These are phyloP conservation scores for Anthoptus insignis DNA, from an alignment of 2,888 invertebrate species.

Conservation along the genomic window DNA sequence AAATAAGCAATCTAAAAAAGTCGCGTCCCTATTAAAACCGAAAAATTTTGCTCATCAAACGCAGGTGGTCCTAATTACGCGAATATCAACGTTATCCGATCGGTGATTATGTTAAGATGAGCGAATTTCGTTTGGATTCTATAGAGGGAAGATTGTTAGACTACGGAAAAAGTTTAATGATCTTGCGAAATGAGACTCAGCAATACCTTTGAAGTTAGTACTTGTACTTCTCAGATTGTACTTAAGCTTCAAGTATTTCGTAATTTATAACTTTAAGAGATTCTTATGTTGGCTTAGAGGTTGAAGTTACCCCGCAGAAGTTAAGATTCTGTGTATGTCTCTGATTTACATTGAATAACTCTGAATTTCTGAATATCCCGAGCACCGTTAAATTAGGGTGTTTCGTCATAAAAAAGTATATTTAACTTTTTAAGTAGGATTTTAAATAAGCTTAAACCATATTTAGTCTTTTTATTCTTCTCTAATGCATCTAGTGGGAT, in stretches of 20 bases:
- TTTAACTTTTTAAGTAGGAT: no score
- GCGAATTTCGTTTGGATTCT: conserved; percentile 63
- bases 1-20: no score
- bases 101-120: conserved; percentile 73
- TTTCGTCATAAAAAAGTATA: no score
- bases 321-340: background rate
- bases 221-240: conserved; percentile 44
- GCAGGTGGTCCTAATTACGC: conserved; percentile 63
- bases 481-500: no score
- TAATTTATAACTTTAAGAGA: conserved; percentile 13
- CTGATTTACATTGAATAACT: background rate
- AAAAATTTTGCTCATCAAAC: no score
- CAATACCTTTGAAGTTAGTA: conserved; percentile 53
- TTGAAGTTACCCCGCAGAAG: background rate
- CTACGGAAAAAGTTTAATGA: conserved; percentile 69
- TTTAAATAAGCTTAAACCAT: no score
- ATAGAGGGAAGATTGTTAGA: conserved; percentile 64
- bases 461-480: no score
- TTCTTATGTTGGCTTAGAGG: background rate
- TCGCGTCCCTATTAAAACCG: no score
- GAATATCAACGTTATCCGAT: conserved; percentile 68
- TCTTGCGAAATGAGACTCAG: conserved; percentile 54
- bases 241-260: conserved; percentile 4
- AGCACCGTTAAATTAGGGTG: no score
- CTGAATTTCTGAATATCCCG: no score